These are phyloP conservation scores for Battus philenor DNA, from an alignment of 1,140 invertebrate species.

Conservation along the genomic window DNA sequence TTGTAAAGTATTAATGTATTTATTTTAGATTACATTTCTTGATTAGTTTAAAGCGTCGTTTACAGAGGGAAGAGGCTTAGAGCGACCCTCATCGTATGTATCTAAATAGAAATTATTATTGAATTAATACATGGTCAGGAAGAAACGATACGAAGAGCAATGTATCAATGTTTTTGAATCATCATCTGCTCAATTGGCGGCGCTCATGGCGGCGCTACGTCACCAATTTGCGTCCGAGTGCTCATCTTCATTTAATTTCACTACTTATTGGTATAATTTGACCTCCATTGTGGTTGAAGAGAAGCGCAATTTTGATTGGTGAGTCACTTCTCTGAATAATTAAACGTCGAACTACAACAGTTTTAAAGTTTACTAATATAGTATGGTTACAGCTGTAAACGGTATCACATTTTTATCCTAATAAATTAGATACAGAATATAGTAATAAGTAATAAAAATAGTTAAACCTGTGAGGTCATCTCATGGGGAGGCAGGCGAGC, in stretches of 20 bases:
- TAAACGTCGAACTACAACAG: too few relatives aligned
- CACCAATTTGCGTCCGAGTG: slow-evolving; percentile 22
- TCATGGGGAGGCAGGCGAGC: slow-evolving; percentile 22
- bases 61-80: too few relatives aligned
- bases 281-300: slow-evolving; percentile 7
- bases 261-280: slow-evolving; percentile 18
- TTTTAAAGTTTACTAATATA: slow-evolving; percentile 1
- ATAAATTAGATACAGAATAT: slow-evolving; percentile 14
- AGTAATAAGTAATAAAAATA: slow-evolving; percentile 3
- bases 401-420: too few relatives aligned
- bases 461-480: slow-evolving; percentile 24
- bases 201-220: slow-evolving; percentile 19
- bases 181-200: slow-evolving; percentile 40
- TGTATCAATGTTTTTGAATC: slow-evolving; percentile 45
- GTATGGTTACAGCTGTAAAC: neutral
- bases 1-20: neutral
- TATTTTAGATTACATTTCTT: neutral
- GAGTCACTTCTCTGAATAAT: neutral
- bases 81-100: too few relatives aligned
- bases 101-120: neutral
- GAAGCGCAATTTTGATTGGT: neutral
- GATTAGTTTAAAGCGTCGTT: neutral
- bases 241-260: slow-evolving; percentile 22
- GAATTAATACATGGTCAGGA: slow-evolving; percentile 19
- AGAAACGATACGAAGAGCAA: slow-evolving; percentile 25